phyloP scores from a whole-genome alignment of 1,140 invertebrate species.

The Cydia pomonella region DNA sequence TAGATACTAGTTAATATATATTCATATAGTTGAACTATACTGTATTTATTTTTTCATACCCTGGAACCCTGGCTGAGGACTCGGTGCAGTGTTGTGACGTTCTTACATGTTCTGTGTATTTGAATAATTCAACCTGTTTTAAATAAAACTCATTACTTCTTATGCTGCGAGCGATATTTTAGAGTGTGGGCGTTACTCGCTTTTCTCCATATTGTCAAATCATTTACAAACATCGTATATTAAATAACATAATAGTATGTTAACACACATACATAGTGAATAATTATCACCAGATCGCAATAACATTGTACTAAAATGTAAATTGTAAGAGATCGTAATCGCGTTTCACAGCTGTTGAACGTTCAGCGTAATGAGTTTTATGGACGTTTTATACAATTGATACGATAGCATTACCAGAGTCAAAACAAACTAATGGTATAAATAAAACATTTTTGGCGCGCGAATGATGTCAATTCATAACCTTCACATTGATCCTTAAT shows the following conservation, averaged over 20 bases:
- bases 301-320: constrained; percentile 54
- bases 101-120: constrained; percentile 18
- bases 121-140: constrained; percentile 23
- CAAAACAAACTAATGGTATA: constrained; percentile 33
- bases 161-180: constrained; percentile 6
- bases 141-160: constrained; percentile 32
- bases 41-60: too few species aligned
- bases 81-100: constrained; percentile 7
- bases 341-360: constrained; percentile 42
- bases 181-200: constrained; percentile 18
- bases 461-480: not conserved
- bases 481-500: not conserved
- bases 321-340: constrained; percentile 54
- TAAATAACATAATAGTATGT: constrained; percentile 52
- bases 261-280: constrained; percentile 49
- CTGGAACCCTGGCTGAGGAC: too few species aligned
- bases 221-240: constrained; percentile 41
- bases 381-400: constrained; percentile 57
- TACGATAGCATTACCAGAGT: constrained; percentile 54
- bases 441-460: not conserved
- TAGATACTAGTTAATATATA: too few species aligned
- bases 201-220: constrained; percentile 42
- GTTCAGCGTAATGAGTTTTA: constrained; percentile 48
- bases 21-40: too few species aligned
- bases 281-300: constrained; percentile 45